Conservation (phyloP, 2,797 vertebrate genomes). For the Phoxinus dragarum region DNA sequence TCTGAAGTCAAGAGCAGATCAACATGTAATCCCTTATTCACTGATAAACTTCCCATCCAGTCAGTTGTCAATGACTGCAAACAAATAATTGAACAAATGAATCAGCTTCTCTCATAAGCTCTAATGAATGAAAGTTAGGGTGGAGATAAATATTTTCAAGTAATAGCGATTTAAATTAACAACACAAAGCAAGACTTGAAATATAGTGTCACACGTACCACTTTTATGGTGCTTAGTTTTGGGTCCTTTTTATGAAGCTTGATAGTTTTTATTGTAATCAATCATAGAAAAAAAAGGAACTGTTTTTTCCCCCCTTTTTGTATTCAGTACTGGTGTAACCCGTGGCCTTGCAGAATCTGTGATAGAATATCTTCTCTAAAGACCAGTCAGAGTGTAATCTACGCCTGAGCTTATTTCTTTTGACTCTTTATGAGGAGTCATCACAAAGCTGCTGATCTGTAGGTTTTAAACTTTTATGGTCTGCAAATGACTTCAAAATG, state of each 20-base stretch:
- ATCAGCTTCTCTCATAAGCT: neutral
- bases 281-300: neutral
- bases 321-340: neutral
- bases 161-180: neutral
- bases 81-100: neutral
- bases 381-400: neutral
- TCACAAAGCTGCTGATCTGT: neutral
- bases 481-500: neutral
- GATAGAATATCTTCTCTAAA: neutral
- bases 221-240: neutral
- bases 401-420: neutral
- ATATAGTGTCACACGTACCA: neutral
- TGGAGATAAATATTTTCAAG: neutral
- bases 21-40: neutral
- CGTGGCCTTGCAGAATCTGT: neutral
- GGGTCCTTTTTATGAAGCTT: neutral
- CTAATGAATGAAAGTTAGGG: neutral
- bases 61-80: neutral
- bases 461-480: slow-evolving; percentile 1
- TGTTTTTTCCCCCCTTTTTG: neutral
- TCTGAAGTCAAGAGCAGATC: neutral
- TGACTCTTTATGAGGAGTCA: neutral
- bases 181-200: neutral
- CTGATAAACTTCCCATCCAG: neutral
- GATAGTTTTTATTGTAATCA: neutral